Evolutionary conservation across 2,113 vertebrate species (phyloP), one percentile per base, ranked within the genome.

Genomic region (Gavia stellata): DNA sequence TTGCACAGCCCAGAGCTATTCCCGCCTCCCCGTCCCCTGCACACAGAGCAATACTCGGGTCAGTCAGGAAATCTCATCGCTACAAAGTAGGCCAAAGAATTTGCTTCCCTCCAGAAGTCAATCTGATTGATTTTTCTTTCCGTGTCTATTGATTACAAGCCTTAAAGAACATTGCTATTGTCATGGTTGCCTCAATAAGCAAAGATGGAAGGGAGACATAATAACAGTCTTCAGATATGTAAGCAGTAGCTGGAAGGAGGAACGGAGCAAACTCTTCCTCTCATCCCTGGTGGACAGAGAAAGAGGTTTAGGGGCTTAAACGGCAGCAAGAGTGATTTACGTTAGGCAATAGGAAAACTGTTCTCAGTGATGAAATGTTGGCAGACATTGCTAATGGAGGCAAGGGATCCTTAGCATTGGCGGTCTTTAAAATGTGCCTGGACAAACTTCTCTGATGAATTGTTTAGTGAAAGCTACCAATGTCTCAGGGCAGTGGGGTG

Each of bases 111-210:
- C 38, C 50, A 58, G 53, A 73, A n/a, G 18, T 90, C 92, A 88
- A 95, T 81, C 79, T 47, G 55, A 96, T 93, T 83, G 94, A 96
- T 96, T 95, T 96, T 88, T 67, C 66, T 88, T 93, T 92, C 90
- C 3, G 2, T 45, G 38, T 40, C n/a, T 71, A 59, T 91, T 36
- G 86, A 92, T 83, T 81, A 78, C 45, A 93, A 88, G 67, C 50
- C n/a, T 78, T n/a, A 70, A 90, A 81, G 88, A 92, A 93, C 88
- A 81, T 95, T 88, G 75, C 72, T 91, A 75, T 68, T 94, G 89
- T 84, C 91, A 72, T 24, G 59, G 81, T 61, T 89, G 80, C 61
- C 47, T 94, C 94, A 91, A 24, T 70, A 91, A 92, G 65, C 0
- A 0, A 86, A 89, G 77, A 74, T 13, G 17, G 40, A 81, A 92